Evolutionary conservation across 2,113 vertebrate genomes (phyloP).

Genomic region (Hymenochirus boettgeri): DNA sequence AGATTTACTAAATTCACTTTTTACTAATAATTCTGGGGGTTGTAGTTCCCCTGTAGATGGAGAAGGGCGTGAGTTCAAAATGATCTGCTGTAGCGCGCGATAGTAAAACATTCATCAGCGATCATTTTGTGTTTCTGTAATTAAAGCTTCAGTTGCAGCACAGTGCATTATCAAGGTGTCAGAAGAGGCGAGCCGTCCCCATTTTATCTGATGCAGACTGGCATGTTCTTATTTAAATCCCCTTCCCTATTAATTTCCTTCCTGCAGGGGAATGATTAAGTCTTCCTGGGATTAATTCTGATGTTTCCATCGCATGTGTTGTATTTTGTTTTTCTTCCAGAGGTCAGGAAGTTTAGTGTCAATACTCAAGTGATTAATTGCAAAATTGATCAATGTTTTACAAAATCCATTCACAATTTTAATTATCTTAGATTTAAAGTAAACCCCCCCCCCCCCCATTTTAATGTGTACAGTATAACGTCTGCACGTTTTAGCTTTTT

Average conservation of each 20-base stretch:
- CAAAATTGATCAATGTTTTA: background rate
- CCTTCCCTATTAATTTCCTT: background rate
- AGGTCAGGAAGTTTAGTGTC: background rate
- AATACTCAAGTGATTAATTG: background rate
- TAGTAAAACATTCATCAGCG: background rate
- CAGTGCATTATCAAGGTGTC: background rate
- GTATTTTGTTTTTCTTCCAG: background rate
- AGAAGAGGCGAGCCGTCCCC: background rate
- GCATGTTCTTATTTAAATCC: background rate
- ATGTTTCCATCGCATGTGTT: background rate
- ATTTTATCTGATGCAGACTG: background rate
- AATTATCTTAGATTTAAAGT: too few species aligned
- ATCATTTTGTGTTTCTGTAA: background rate
- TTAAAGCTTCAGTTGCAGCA: background rate
- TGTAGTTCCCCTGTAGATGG: too few species aligned
- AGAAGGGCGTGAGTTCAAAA: too few species aligned
- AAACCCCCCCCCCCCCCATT: too few species aligned
- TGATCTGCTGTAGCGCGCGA: too few species aligned
- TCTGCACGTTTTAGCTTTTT: too few species aligned
- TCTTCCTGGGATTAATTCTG: background rate
- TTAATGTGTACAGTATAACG: background rate
- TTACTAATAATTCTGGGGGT: too few species aligned
- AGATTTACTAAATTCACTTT: too few species aligned
- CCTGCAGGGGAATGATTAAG: background rate
- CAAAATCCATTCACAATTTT: background rate